Evolutionary conservation across 2,888 invertebrate genomes (phyloP), one percentile per base, ranked within the genome.

Genomic region (Elmis aenea): DNA sequence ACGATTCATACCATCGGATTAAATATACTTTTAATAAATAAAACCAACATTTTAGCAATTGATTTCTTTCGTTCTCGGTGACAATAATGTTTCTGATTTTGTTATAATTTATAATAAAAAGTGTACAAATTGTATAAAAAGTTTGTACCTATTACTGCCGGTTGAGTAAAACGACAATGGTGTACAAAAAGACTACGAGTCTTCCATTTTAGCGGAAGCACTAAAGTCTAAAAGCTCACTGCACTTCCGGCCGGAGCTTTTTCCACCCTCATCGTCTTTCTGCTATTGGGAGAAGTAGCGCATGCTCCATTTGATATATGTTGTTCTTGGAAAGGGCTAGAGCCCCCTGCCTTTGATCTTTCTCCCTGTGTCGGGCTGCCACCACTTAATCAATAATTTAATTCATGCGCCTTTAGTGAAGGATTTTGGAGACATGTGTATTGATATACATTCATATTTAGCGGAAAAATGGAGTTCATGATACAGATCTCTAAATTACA

Each of bases 171-270:
- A n/a, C n/a, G 18, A 6, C 5, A 18, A 18, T 18, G 18, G 18
- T 8, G 18, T 8, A 18, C 18, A 18, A 18, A 18, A 18, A 18
- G n/a, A n/a, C n/a, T n/a, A 6, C 18, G 18, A 18, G 18, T 18
- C 48, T 61, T 61, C 62, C 62, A 63, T 63, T 63, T 63, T 62
- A 52, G 46, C 62, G 63, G 61, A 62, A 64, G 60, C 61, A 61
- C 62, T 60, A 62, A 58, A 56, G 58, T 54, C 58, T 58, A 55
- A 61, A 60, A 61, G 61, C 60, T 55, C 54, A 44, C 46, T 53
- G 52, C 48, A 50, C 55, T 61, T 62, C 62, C 63, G 61, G 62
- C 47, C 46, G 46, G 51, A 48, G 48, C 51, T 51, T 53, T 55
- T 51, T 55, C 51, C 56, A 55, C 54, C 58, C 55, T 47, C 50